A percentile compares a stretch with the other conserved stretches of the same genome.
Evolutionary conservation across 2,113 vertebrate species (phyloP).

Genomic region (Gadus chalcogrammus): DNA sequence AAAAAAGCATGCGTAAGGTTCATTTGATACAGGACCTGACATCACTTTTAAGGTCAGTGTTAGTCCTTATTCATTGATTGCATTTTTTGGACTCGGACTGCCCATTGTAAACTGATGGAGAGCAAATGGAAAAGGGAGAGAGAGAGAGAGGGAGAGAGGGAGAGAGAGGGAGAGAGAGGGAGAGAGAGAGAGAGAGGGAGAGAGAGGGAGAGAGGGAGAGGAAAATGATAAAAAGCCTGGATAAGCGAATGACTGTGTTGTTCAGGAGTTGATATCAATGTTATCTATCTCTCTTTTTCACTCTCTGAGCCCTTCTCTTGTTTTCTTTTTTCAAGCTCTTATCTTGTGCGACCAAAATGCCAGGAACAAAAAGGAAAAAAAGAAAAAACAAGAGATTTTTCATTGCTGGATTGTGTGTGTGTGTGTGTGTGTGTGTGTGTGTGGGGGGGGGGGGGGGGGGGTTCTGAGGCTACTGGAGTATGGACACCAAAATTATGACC

Average conservation of each 20-base stretch:
- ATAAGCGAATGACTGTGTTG: conserved; percentile 90
- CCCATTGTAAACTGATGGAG: too few species aligned
- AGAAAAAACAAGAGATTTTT: conserved; percentile 85
- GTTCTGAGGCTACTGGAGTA: too few species aligned
- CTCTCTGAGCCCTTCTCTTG: conserved; percentile 91
- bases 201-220: conserved; percentile 38
- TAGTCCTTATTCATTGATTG: too few species aligned
- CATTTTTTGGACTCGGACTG: too few species aligned
- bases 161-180: not conserved
- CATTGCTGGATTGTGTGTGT: not conserved
- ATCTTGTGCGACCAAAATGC: conserved; percentile 94
- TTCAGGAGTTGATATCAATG: conserved; percentile 94
- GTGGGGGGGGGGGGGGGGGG: too few species aligned
- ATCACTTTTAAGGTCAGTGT: too few species aligned
- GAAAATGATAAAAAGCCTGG: conserved; percentile 87
- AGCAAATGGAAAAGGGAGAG: too few species aligned
- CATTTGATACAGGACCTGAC: too few species aligned
- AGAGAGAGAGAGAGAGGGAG: too few species aligned
- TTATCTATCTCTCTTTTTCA: conserved; percentile 95
- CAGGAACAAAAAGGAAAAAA: conserved; percentile 87
- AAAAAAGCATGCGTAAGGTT: too few species aligned
- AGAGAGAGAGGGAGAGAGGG: not conserved
- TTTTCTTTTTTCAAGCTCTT: conserved; percentile 81
- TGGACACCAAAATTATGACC: too few species aligned
- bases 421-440: too few species aligned